Evolutionary conservation across 2,113 vertebrate genomes (phyloP).

Genomic region (Microtus ochrogaster): DNA sequence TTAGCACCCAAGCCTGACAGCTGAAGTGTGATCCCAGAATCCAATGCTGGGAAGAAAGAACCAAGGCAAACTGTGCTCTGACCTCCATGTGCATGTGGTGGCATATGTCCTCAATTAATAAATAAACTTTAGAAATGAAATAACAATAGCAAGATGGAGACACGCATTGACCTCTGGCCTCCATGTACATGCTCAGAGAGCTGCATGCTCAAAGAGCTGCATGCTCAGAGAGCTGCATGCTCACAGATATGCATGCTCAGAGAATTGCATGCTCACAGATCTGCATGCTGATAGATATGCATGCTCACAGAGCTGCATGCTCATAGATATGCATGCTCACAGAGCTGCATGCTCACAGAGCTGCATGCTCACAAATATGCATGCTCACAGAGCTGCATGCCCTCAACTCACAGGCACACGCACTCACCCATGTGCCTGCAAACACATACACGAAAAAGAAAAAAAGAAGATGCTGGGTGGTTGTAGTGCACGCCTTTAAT

Average conservation of each 20-base stretch:
- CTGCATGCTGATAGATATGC: not conserved
- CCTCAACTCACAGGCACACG: too few relatives aligned
- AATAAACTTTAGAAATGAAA: not conserved
- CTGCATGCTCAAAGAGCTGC: not conserved
- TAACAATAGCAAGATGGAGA: not conserved
- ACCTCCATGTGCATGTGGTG: not conserved
- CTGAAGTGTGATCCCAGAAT: not conserved
- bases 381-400: not conserved
- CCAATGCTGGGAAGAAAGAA: not conserved
- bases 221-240: not conserved
- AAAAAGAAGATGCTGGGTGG: not conserved
- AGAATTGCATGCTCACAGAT: not conserved
- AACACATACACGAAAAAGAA: not conserved
- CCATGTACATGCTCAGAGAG: not conserved
- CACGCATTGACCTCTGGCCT: not conserved
- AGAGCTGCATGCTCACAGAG: not conserved
- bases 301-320: not conserved
- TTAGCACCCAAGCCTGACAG: not conserved
- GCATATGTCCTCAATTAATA: not conserved
- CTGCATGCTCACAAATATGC: not conserved
- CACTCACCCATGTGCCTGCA: not conserved
- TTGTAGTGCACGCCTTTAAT: too few relatives aligned
- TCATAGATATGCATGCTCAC: not conserved
- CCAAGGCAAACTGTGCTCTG: not conserved
- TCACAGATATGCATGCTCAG: not conserved